phyloP scores from a whole-genome alignment of 2,888 invertebrate species.

The Dasypolia templi region DNA sequence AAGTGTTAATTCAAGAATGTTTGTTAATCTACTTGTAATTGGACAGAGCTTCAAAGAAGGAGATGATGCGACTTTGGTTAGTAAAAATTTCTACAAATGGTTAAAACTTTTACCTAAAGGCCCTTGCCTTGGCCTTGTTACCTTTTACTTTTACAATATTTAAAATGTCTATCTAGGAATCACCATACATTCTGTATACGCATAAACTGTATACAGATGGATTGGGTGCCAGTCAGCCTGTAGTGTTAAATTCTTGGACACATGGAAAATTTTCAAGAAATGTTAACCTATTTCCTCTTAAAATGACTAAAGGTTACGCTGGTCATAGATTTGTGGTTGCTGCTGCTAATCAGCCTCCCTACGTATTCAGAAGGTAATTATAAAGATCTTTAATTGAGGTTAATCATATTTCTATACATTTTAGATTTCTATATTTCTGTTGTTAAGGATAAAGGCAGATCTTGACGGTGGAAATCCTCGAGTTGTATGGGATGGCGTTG shows the following conservation, averaged over 20 bases:
- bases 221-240: conserved; percentile 92
- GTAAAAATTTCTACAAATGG: conserved; percentile 55
- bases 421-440: conserved; percentile 7
- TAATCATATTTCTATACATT: not conserved
- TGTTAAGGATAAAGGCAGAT: conserved; percentile 82
- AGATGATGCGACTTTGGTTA: conserved; percentile 84
- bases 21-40: conserved; percentile 93
- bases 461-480: conserved; percentile 85
- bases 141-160: not conserved
- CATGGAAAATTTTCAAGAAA: conserved; percentile 91
- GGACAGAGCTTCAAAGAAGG: conserved; percentile 91
- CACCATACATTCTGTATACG: conserved; percentile 93
- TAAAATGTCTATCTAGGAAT: conserved; percentile 86
- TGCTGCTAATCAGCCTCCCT: conserved; percentile 94
- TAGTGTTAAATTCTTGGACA: conserved; percentile 93
- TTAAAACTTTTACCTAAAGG: not conserved
- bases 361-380: conserved; percentile 91
- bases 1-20: conserved; percentile 91
- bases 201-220: conserved; percentile 94
- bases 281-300: conserved; percentile 92
- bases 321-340: conserved; percentile 94
- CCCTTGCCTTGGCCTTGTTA: no score
- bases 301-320: conserved; percentile 92
- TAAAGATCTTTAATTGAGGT: not conserved
- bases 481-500: conserved; percentile 93